These are phyloP conservation scores for Stenopsyche tienmushanensis DNA, from an alignment of 1,140 invertebrate genomes.

Conservation along the genomic window DNA sequence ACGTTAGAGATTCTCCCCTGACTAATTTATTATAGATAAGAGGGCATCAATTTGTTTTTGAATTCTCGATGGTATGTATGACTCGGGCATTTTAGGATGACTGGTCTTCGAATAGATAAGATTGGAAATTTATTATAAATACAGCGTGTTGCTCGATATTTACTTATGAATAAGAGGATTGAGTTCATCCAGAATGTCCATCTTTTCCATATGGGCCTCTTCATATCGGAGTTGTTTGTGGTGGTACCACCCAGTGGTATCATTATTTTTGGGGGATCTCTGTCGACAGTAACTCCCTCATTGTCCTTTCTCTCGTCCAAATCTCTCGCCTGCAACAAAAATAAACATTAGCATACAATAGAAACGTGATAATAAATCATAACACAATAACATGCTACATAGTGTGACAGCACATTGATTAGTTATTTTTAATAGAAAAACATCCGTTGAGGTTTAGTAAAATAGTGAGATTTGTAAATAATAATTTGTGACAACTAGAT, in stretches of 20 bases:
- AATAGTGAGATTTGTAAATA: background rate
- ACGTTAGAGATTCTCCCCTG: background rate
- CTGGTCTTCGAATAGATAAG: too few relatives aligned
- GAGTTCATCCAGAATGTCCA: background rate
- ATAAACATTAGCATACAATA: slow-evolving; percentile 20
- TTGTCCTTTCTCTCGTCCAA: slow-evolving; percentile 12
- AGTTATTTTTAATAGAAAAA: too few relatives aligned
- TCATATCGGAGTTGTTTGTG: background rate
- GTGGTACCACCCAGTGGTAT: background rate
- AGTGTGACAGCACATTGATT: too few relatives aligned
- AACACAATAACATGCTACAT: background rate
- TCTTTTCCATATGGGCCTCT: background rate
- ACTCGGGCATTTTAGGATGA: too few relatives aligned
- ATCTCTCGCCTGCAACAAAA: slow-evolving; percentile 27
- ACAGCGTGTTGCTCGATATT: too few relatives aligned
- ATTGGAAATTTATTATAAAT: background rate
- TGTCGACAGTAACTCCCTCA: slow-evolving; percentile 9
- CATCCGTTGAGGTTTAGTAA: background rate
- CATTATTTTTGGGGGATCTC: background rate
- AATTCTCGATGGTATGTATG: too few relatives aligned
- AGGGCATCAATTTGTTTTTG: background rate
- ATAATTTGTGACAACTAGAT: background rate
- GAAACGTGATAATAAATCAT: background rate
- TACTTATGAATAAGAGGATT: too few relatives aligned
- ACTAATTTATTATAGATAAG: background rate